These are phyloP conservation scores for Apogon hyalosoma DNA, from an alignment of 2,797 vertebrate genomes.

Conservation along the genomic window DNA sequence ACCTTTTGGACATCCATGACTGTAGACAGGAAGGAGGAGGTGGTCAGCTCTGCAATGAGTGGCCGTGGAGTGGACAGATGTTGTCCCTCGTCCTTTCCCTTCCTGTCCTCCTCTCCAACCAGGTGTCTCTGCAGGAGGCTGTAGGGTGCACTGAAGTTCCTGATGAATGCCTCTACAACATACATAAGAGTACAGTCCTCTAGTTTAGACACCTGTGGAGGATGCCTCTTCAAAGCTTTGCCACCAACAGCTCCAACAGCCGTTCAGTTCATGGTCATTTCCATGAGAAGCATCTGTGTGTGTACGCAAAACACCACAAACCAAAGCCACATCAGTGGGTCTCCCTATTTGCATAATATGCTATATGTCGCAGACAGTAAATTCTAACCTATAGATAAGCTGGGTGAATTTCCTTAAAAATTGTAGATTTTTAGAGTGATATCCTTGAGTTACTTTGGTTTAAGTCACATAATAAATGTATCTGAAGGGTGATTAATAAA, in stretches of 20 bases:
- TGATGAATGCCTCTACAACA: conserved; percentile 91
- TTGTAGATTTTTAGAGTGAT: no score
- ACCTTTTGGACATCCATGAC: conserved; percentile 89
- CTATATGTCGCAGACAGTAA: no score
- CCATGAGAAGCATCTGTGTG: not conserved
- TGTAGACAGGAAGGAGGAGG: conserved; percentile 84
- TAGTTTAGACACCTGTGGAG: no score
- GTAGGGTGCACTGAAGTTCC: conserved; percentile 93
- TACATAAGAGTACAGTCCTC: not conserved
- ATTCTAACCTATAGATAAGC: no score
- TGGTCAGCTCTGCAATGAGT: conserved; percentile 91
- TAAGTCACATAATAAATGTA: no score
- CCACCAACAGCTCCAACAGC: not conserved
- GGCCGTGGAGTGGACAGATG: conserved; percentile 44
- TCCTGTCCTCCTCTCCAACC: conserved; percentile 79
- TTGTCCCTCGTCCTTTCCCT: conserved; percentile 34
- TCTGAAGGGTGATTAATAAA: no score
- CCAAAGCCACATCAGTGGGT: not conserved
- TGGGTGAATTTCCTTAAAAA: no score
- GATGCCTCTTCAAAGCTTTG: not conserved
- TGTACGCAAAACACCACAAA: conserved; percentile 2
- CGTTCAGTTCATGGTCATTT: not conserved
- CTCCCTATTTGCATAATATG: no score
- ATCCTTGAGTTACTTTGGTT: no score
- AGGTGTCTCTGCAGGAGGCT: conserved; percentile 92